These are phyloP conservation scores for Euplagia quadripunctaria DNA, from an alignment of 2,888 invertebrate species.

Conservation along the genomic window DNA sequence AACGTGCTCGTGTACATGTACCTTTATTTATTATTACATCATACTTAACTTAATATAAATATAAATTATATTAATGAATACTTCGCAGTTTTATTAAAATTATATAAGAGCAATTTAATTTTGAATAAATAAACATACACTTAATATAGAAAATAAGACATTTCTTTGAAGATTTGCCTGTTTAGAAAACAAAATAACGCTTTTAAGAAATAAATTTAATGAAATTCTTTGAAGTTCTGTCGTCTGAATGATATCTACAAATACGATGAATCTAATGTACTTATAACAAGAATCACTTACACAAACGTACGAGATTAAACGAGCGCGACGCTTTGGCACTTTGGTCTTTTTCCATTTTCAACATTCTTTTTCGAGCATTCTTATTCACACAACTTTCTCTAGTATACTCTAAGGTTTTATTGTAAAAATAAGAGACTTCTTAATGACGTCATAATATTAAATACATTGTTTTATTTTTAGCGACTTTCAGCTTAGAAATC, in stretches of 20 bases:
- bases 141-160: not conserved
- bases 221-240: slow-evolving; percentile 3
- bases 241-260: slow-evolving; percentile 12
- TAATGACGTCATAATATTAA: not conserved
- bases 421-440: slow-evolving; percentile 13
- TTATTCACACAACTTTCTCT: slow-evolving; percentile 37
- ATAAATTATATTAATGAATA: slow-evolving; percentile 6
- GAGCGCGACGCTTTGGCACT: slow-evolving; percentile 76
- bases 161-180: not conserved
- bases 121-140: not conserved
- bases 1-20: slow-evolving; percentile 47
- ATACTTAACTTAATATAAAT: slow-evolving; percentile 17
- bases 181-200: not conserved
- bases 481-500: too few species aligned
- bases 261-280: slow-evolving; percentile 50
- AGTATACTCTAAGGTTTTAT: slow-evolving; percentile 31
- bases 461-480: not conserved
- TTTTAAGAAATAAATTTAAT: not conserved
- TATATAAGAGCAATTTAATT: not conserved
- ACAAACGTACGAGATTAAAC: slow-evolving; percentile 57
- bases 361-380: slow-evolving; percentile 43
- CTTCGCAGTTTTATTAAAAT: not conserved
- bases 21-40: slow-evolving; percentile 24
- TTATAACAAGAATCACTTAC: slow-evolving; percentile 51
- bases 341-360: slow-evolving; percentile 64